Evolutionary conservation across 1,140 invertebrate genomes (phyloP), one percentile per base, ranked within the genome.

Genomic region (Lethocerus indicus): DNA sequence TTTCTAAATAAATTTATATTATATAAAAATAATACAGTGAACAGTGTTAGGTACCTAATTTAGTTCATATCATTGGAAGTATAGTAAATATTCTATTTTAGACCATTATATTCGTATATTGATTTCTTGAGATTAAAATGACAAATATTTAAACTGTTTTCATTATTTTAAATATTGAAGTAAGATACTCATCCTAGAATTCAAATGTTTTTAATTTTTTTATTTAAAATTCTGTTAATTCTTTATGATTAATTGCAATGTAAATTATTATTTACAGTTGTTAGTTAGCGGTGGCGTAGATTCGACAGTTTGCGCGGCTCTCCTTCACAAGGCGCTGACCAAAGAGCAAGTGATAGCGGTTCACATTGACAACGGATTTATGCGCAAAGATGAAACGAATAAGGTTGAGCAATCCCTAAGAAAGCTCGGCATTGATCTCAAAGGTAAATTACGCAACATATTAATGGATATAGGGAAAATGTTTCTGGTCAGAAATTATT

Each of bases 301-400:
- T 67, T 98, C 93, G 0, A 92, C 93, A 40, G 94, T 98, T 9
- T 98, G 93, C 71, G 92, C 93, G 23, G 93, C 93, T 16, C 67
- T 99, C 32, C 69, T 98, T 40, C 79, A 88, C 61, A 86, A 86
- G 66, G 90, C 93, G 9, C 70, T 98, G 21, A 72, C 75, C 53
- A 78, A 83, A 56, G 87, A 94, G 56, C 89, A 96, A 70, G 78
- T 98, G 20, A 89, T 96, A 60, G 91, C 92, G 29, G 74, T 98
- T 52, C 94, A 98, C 67, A 94, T 99, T 57, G 93, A 98, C 66
- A 98, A 98, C 69, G 95, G 94, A 44, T 98, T 98, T 64, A 94
- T 98, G 91, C 75, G 95, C 45, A 92, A 95, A 68, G 80, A 89
- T 59, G 95, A 99, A 65, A 93, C 88, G 58, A 67, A 76, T 42